These are phyloP conservation scores for Nymphalis io DNA, from an alignment of 1,140 invertebrate species.

Conservation along the genomic window DNA sequence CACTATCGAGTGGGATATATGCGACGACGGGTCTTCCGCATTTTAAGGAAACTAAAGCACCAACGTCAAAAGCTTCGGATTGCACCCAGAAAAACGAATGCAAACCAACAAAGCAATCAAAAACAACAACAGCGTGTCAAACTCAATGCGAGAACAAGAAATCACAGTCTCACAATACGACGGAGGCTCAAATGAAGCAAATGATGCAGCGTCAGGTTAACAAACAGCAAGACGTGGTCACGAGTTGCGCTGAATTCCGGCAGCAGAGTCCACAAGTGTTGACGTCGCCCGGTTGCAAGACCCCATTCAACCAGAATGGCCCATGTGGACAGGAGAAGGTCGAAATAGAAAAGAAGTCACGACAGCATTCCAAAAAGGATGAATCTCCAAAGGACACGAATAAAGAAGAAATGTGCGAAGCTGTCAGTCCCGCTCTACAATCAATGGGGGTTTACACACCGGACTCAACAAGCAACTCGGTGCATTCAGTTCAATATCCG, in stretches of 20 bases:
- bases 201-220: conserved; percentile 74
- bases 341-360: conserved; percentile 82
- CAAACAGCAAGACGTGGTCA: conserved; percentile 59
- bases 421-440: conserved; percentile 84
- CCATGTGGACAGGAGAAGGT: conserved; percentile 65
- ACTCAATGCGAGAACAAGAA: conserved; percentile 76
- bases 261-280: conserved; percentile 69
- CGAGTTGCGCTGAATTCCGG: conserved; percentile 65
- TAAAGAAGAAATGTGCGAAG: conserved; percentile 79
- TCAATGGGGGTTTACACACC: conserved; percentile 92
- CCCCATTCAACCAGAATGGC: conserved; percentile 65
- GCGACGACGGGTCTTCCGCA: conserved; percentile 68
- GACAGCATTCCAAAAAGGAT: conserved; percentile 81
- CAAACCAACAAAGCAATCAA: conserved; percentile 74
- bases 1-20: conserved; percentile 70
- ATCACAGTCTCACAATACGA: conserved; percentile 55
- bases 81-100: conserved; percentile 75
- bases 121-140: conserved; percentile 76
- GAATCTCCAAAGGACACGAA: conserved; percentile 68
- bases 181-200: conserved; percentile 73
- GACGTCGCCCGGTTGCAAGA: conserved; percentile 68
- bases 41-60: conserved; percentile 73
- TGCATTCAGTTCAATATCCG: conserved; percentile 89
- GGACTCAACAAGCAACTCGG: conserved; percentile 91
- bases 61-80: conserved; percentile 66